These are phyloP conservation scores for Agrochola circellaris DNA, from an alignment of 2,888 invertebrate genomes.

Conservation along the genomic window DNA sequence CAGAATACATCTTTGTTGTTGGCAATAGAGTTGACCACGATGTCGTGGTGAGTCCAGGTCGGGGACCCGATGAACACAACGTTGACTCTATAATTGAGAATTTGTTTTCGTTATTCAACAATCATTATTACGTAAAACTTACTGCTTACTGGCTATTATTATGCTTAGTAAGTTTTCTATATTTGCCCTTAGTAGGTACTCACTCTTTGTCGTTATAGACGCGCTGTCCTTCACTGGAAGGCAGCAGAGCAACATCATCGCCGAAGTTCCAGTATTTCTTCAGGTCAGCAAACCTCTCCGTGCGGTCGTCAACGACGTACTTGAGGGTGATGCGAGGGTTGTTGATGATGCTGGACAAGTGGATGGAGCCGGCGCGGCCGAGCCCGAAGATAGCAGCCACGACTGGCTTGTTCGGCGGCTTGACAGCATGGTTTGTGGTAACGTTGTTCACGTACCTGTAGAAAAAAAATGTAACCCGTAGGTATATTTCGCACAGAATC, in stretches of 20 bases:
- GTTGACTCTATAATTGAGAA: slow-evolving; percentile 61
- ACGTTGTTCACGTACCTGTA: slow-evolving; percentile 85
- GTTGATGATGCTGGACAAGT: slow-evolving; percentile 86
- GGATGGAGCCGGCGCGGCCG: slow-evolving; percentile 92
- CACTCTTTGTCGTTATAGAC: slow-evolving; percentile 90
- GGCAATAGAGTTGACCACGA: slow-evolving; percentile 88
- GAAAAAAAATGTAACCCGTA: background rate
- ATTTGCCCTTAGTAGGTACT: slow-evolving; percentile 17
- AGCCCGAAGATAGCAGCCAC: slow-evolving; percentile 90
- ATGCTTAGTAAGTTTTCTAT: background rate
- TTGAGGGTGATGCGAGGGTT: slow-evolving; percentile 88
- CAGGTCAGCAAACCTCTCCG: slow-evolving; percentile 83
- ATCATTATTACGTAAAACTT: background rate
- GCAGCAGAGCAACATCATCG: slow-evolving; percentile 84
- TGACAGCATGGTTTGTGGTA: slow-evolving; percentile 71
- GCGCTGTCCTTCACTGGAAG: slow-evolving; percentile 84
- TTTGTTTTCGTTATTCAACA: background rate
- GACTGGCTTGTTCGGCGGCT: slow-evolving; percentile 73
- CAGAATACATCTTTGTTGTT: slow-evolving; percentile 92
- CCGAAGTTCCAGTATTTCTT: slow-evolving; percentile 88
- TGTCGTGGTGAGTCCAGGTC: slow-evolving; percentile 90
- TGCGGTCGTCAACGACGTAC: slow-evolving; percentile 90
- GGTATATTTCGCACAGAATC: background rate
- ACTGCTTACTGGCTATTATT: no score
- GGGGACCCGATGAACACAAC: slow-evolving; percentile 91